These are phyloP conservation scores for Hipposideros armiger DNA, from an alignment of 2,113 vertebrate species.

Conservation along the genomic window DNA sequence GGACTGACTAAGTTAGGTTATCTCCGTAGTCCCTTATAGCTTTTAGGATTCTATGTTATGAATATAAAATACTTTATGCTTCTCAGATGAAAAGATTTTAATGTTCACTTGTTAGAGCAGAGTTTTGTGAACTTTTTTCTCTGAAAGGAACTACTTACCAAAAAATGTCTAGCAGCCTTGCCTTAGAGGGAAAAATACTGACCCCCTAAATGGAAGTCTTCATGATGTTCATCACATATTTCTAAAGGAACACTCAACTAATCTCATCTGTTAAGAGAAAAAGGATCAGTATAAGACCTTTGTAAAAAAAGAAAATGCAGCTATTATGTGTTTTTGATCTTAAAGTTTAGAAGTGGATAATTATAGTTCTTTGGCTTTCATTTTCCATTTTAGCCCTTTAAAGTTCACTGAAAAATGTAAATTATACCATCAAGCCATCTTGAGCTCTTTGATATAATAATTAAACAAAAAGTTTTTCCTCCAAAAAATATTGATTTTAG, in stretches of 20 bases:
- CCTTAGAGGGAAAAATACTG: neutral
- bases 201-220: neutral
- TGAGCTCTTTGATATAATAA: conserved; percentile 49
- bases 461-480: conserved; percentile 20
- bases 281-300: neutral
- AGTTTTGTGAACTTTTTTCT: neutral
- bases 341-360: conserved; percentile 39
- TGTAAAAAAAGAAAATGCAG: neutral
- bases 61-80: neutral
- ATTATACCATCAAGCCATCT: conserved; percentile 43
- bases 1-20: neutral
- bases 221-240: neutral
- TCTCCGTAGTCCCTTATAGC: neutral
- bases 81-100: neutral
- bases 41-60: neutral
- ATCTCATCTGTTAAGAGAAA: neutral
- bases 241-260: neutral
- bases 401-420: conserved; percentile 1
- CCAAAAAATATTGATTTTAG: neutral
- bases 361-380: conserved; percentile 5
- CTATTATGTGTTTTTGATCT: neutral
- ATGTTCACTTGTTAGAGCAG: neutral
- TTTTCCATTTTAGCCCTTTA: conserved; percentile 46
- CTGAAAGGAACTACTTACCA: neutral
- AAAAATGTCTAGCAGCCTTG: neutral